Evolutionary conservation across 2,888 invertebrate genomes (phyloP), one percentile per base, ranked within the genome.

Genomic region (Nymphalis urticae): DNA sequence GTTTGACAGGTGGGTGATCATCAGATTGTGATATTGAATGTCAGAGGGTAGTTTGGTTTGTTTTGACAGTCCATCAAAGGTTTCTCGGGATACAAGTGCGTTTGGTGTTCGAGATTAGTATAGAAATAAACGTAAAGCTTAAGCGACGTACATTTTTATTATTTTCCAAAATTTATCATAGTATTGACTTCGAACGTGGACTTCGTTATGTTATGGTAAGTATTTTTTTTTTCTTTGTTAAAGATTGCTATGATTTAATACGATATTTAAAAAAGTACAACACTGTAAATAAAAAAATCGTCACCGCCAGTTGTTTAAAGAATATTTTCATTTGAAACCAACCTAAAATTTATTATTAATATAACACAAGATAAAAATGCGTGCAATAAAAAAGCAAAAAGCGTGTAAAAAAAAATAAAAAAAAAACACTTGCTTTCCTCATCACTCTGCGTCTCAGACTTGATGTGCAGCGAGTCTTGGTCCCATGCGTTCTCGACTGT

Each of bases 1-100:
- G 81, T 79, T 80, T 81, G 85, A 85, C 90, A 90, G 90, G 90
- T 91, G 82, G 78, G 78, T 83, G 83, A 86, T 88, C 85, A 90
- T 89, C 85, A 82, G 85, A 83, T 86, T 77, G 79, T 77, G 77
- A 82, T 80, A 82, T 82, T 77, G 71, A 69, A 79, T 73, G 72
- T 74, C 75, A 68, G 81, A 79, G 87, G 86, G 86, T 79, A 72
- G 81, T 80, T 73, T 75, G 70, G 81, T 80, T 74, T 77, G 72
- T 76, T 77, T 75, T 74, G 75, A 71, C 76, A 74, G 79, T 77
- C 72, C 81, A 80, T 83, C 82, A 85, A 88, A 84, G 85, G 68
- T 58, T 70, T 72, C 70, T 21, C 48, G 42, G 62, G 64, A 72
- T 63, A 21, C 54, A 48, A 42, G 62, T 63, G 66, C 36, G 27